These are phyloP conservation scores for Microtus pennsylvanicus DNA, from an alignment of 2,113 vertebrate species.

Conservation along the genomic window DNA sequence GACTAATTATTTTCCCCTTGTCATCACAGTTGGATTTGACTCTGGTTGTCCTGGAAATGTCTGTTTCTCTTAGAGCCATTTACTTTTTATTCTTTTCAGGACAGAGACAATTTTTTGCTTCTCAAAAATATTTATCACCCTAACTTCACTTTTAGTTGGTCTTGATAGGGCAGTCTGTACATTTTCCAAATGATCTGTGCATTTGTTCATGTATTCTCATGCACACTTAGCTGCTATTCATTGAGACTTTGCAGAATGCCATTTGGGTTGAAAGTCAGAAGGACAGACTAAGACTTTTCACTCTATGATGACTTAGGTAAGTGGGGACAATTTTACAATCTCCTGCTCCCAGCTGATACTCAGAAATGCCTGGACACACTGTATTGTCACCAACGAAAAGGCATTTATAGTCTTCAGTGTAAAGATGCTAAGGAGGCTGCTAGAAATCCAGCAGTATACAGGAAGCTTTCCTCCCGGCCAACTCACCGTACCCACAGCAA, in stretches of 20 bases:
- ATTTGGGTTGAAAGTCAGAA: not conserved
- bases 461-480: fast-evolving
- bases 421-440: not conserved
- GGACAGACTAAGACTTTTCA: not conserved
- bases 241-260: not conserved
- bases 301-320: not conserved
- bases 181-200: not conserved
- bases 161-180: not conserved
- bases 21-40: not conserved
- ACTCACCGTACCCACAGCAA: too few species aligned
- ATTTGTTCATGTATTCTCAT: not conserved
- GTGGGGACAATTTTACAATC: not conserved
- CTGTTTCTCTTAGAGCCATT: not conserved
- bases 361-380: not conserved
- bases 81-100: not conserved
- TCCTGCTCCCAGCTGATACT: not conserved
- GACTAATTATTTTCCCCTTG: not conserved
- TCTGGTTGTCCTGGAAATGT: not conserved
- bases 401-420: too few species aligned
- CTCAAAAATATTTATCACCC: not conserved
- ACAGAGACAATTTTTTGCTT: not conserved
- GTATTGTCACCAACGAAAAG: not conserved
- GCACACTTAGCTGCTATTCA: not conserved
- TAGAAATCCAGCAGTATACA: not conserved
- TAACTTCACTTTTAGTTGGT: not conserved